Percentiles rank a stretch among this genome's conserved stretches.
Evolutionary conservation across 2,797 vertebrate genomes (phyloP).

Genomic region (Chromis chromis): DNA sequence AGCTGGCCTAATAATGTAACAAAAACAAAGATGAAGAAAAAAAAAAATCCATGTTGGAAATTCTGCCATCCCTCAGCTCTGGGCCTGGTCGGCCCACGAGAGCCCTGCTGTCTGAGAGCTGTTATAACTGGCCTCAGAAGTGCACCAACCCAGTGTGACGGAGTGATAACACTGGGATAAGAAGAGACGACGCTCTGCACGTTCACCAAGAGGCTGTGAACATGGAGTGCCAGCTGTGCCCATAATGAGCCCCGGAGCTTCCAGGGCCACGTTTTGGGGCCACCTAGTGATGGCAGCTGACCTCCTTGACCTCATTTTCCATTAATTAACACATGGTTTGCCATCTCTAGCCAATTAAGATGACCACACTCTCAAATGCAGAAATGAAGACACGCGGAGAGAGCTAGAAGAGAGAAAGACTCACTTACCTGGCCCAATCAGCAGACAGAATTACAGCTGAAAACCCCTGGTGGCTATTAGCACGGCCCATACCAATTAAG

Average conservation of each 20-base stretch:
- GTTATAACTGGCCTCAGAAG: conserved; percentile 34
- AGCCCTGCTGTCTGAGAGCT: conserved; percentile 33
- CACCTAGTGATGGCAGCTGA: conserved; percentile 64
- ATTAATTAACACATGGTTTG: conserved; percentile 79
- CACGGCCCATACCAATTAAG: conserved; percentile 85
- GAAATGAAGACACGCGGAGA: conserved; percentile 38
- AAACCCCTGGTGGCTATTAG: conserved; percentile 84
- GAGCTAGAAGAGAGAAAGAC: conserved; percentile 31
- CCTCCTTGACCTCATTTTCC: conserved; percentile 80
- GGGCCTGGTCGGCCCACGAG: conserved; percentile 6
- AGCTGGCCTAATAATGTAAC: conserved; percentile 35
- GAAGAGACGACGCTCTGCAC: conserved; percentile 25
- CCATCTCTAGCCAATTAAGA: conserved; percentile 83
- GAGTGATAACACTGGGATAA: conserved; percentile 45
- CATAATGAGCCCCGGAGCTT: conserved; percentile 63
- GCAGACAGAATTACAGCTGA: conserved; percentile 76
- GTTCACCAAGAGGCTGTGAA: conserved; percentile 34
- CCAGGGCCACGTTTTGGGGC: conserved; percentile 58
- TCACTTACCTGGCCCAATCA: conserved; percentile 83
- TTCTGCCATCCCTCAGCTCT: not conserved
- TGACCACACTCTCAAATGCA: conserved; percentile 78
- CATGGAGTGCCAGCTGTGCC: conserved; percentile 61
- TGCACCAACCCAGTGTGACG: conserved; percentile 33
- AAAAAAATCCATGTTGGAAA: not conserved
- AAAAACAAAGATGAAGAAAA: conserved; percentile 12